Evolutionary conservation across 2,888 invertebrate species (phyloP), one percentile per base, ranked within the genome.

Genomic region (Lissonota sp.): DNA sequence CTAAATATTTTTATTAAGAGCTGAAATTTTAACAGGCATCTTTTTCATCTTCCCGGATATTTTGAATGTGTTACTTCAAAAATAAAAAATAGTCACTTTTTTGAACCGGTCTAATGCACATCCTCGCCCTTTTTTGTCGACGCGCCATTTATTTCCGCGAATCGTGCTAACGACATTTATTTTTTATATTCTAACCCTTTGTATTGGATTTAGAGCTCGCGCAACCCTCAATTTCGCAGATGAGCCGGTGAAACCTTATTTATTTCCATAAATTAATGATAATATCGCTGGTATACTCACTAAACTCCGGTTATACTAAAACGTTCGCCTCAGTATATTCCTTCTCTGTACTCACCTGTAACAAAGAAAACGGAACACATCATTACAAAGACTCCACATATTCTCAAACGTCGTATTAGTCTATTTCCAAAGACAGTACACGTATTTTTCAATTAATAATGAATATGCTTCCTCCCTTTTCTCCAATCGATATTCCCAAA

Each of bases 121-220:
- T n/a, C 26, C 26, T 26, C 37, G 64, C 39, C n/a, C 14, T 12
- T 40, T 14, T 44, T 62, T 42, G 46, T 16, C 14, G 1, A 26
- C 26, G 26, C 26, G 1, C 3, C 26, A 88, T 88, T 88, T 82
- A 70, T 66, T 76, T 60, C 81, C 85, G 79, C 82, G 58, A 63
- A 26, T 26, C 84, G 83, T 85, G 83, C 84, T 85, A 85, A 80
- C 83, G 83, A 84, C 84, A 88, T 88, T 87, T 88, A 84, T 89
- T 90, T 88, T 87, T 86, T 86, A 88, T 85, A 83, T 79, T 72
- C 70, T 76, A 84, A 67, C 51, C 49, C 49, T 16, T 51, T 14
- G n/a, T 49, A 2, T 57, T 26, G 39, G 37, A n/a, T 39, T 66
- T 10, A 26, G 26, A 26, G 26, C 26, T 26, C 1, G 26, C 26